Evolutionary conservation across 2,888 invertebrate genomes (phyloP).

Genomic region (Chymomyza amoena): DNA sequence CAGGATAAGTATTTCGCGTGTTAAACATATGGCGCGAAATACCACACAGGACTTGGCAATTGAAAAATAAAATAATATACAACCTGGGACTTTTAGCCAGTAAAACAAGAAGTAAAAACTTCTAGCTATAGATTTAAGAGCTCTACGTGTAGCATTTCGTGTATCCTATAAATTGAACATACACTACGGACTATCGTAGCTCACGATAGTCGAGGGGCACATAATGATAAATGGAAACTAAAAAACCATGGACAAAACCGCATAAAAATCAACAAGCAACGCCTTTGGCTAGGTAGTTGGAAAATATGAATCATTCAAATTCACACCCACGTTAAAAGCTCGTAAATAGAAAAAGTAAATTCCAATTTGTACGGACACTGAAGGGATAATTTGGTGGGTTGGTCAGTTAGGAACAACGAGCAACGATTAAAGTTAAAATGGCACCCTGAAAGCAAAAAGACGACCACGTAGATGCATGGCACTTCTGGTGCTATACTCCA

Average conservation of each 20-base stretch:
- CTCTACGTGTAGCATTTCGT: conserved; percentile 6
- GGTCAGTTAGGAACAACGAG: conserved; percentile 1
- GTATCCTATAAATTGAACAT: conserved; percentile 50
- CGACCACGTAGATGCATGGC: too few relatives aligned
- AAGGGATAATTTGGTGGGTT: not conserved
- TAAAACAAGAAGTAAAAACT: not conserved
- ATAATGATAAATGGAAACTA: conserved; percentile 49
- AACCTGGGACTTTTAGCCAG: conserved; percentile 52
- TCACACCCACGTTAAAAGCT: conserved; percentile 67
- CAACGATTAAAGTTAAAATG: conserved; percentile 2
- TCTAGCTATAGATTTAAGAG: not conserved
- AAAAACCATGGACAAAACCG: conserved; percentile 3
- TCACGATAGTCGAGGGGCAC: not conserved
- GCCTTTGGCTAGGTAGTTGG: conserved; percentile 28
- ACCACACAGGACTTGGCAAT: conserved; percentile 34
- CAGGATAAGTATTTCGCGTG: conserved; percentile 49
- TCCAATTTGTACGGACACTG: not conserved
- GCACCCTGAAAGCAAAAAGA: not conserved
- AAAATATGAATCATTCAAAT: conserved; percentile 66
- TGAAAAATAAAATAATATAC: conserved; percentile 58
- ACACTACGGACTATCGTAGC: not conserved
- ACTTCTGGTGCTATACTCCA: not conserved
- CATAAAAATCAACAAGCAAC: conserved; percentile 66
- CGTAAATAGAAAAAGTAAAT: conserved; percentile 60
- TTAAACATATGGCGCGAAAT: conserved; percentile 41